Percentiles rank a stretch among this genome's conserved stretches.
Conservation (phyloP, 2,888 invertebrate genomes). For the Steinernema hermaphroditum region DNA sequence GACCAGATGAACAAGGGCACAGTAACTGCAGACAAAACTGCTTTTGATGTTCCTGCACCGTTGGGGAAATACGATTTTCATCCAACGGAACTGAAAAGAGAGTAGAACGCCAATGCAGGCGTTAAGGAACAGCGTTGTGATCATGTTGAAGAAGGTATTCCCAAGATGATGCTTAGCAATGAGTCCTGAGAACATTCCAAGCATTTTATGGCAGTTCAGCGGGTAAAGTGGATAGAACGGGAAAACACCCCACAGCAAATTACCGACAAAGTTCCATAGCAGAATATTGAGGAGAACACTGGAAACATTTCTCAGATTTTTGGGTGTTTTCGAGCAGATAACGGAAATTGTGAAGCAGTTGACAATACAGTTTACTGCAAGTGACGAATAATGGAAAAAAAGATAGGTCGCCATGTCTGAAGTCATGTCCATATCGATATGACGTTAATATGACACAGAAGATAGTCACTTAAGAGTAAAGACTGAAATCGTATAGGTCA, state of each 20-base stretch:
- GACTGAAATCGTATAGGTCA: neutral
- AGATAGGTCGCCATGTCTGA: constrained; percentile 2
- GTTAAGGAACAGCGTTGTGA: neutral
- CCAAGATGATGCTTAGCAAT: neutral
- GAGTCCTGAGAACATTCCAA: neutral
- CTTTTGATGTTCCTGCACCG: neutral
- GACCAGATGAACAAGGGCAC: neutral
- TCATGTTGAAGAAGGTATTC: neutral
- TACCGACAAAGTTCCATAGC: constrained; percentile 15
- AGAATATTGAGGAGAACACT: neutral
- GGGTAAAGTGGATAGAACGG: constrained; percentile 3
- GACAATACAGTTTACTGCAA: neutral
- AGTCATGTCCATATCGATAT: neutral
- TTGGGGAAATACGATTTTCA: neutral
- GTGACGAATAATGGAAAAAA: neutral
- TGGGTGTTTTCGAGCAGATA: neutral
- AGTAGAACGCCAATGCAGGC: constrained; percentile 2
- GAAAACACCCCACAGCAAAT: neutral
- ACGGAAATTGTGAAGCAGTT: constrained; percentile 1
- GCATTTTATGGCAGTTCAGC: neutral
- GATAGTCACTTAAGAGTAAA: neutral
- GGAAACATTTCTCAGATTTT: neutral
- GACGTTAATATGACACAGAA: neutral
- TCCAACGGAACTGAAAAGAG: constrained; percentile 17
- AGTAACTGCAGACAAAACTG: neutral